Evolutionary conservation across 2,888 invertebrate genomes (phyloP).

Genomic region (Iselma pallidipennis): DNA sequence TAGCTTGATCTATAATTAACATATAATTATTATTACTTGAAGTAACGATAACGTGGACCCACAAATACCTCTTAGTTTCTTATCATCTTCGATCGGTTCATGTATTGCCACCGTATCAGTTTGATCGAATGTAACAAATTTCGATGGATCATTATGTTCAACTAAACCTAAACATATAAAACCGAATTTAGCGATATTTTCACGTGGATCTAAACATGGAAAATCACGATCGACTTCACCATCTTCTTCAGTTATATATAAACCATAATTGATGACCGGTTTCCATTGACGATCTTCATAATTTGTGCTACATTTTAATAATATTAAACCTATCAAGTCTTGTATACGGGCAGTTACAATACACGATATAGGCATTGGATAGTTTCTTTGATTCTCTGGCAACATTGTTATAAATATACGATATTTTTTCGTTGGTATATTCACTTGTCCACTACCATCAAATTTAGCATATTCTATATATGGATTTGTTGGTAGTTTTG

Average conservation of each 20-base stretch:
- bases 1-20: constrained; percentile 23
- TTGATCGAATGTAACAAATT: constrained; percentile 51
- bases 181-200: constrained; percentile 91
- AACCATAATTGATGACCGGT: constrained; percentile 74
- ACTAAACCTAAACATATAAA: constrained; percentile 88
- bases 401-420: constrained; percentile 91
- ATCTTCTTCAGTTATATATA: constrained; percentile 95
- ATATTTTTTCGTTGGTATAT: constrained; percentile 79
- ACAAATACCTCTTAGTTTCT: constrained; percentile 15
- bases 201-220: constrained; percentile 84
- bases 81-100: constrained; percentile 23
- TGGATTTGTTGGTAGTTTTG: constrained; percentile 79
- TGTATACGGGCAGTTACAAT: constrained; percentile 82
- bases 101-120: constrained; percentile 22
- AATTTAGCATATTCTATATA: constrained; percentile 89
- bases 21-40: not conserved
- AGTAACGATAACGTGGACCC: too few relatives aligned
- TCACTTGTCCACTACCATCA: constrained; percentile 85
- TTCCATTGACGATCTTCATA: constrained; percentile 67
- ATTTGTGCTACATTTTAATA: constrained; percentile 78
- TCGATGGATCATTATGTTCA: constrained; percentile 64
- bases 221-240: constrained; percentile 95
- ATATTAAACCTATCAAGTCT: constrained; percentile 91
- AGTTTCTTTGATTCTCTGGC: constrained; percentile 76
- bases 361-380: constrained; percentile 82